Base-by-base conservation (phyloP, 2,888 invertebrate genomes). In the Dimorphilus gyrociliatus region DNA sequence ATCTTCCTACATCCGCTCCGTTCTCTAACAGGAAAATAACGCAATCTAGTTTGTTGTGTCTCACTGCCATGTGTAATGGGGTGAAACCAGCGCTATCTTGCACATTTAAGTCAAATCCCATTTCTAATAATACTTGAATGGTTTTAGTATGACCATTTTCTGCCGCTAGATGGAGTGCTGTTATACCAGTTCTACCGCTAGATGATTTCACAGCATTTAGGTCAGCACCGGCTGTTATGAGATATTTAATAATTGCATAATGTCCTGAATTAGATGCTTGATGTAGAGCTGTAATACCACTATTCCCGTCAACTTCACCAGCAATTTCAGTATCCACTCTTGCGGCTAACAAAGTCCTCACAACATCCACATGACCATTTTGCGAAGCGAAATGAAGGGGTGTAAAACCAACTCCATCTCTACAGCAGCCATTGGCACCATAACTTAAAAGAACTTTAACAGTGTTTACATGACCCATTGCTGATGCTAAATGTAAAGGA, bases 71-170 rank as follows among this genome's bases (percentile, higher is more conserved):
- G 23, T 47, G 37, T 7, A 49, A 29, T 3, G 48, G 39, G 1
- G 47, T 43, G 29, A 45, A 40, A 3, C 40, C 36, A 3, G 37
- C 30, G 19, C 40, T 42, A 32, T 51, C 47, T 16, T 35, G 38
- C 2, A 35, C 24, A 36, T 53, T 42, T n/a, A 47, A 39, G 15
- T 41, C 37, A 7, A 47, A 49, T 8, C 46, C 45, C 27, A 44
- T 29, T 4, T 37, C 36, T 3, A 50, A 16, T 29, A 53, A 36
- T 3, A 40, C 18, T 24, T 42, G 40, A 1, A 44, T 39, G 10
- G 47, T 38, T 2, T 44, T 34, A 12, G 27, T 23, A 25, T 48
- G 45, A 13, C 40, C 40, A 19, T 37, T 30, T 23, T 38, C 37
- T 18, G 40, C 42, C 3, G 45, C 44, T 23, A 41, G 28, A 23